Conservation (phyloP, 92 coral and sea anemone genomes). For the Epizoanthus stellaris region DNA sequence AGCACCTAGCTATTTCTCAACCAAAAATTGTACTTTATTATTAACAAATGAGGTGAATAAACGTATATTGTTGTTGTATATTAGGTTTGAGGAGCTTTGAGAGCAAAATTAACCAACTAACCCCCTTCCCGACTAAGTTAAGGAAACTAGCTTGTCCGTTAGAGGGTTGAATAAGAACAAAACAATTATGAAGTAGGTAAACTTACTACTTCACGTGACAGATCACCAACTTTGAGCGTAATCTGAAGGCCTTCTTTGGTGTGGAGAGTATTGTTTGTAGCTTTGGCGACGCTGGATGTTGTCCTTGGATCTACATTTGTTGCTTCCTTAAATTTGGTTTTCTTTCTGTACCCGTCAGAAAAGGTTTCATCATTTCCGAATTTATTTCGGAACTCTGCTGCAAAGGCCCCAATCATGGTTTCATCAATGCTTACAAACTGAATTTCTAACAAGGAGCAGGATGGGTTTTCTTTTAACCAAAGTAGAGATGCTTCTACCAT, state of each 20-base stretch:
- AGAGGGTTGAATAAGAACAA: too few relatives aligned
- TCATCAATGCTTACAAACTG: slow-evolving; percentile 67
- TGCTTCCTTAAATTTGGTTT: not conserved
- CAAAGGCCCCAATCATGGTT: slow-evolving; percentile 46
- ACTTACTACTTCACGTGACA: not conserved
- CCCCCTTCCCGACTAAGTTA: too few relatives aligned
- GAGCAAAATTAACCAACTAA: too few relatives aligned
- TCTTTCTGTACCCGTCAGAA: not conserved
- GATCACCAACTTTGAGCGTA: not conserved
- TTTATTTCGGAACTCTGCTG: slow-evolving; percentile 38
- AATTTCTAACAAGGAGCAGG: slow-evolving; percentile 55
- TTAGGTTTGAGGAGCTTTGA: too few relatives aligned
- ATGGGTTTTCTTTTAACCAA: slow-evolving; percentile 38
- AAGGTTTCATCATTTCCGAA: slow-evolving; percentile 39
- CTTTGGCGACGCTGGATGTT: not conserved
- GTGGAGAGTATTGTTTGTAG: too few relatives aligned
- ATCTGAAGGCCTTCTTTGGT: not conserved
- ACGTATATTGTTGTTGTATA: too few relatives aligned
- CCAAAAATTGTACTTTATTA: too few relatives aligned
- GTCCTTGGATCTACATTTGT: not conserved
- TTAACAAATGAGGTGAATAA: too few relatives aligned
- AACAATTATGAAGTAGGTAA: too few relatives aligned
- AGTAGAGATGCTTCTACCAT: slow-evolving; percentile 53
- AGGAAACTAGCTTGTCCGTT: slow-evolving; percentile 54
- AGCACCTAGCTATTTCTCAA: too few relatives aligned